Percentiles rank a stretch among this genome's conserved stretches.
These are phyloP conservation scores for Listronotus oregonensis DNA, from an alignment of 1,140 invertebrate genomes.

Conservation along the genomic window DNA sequence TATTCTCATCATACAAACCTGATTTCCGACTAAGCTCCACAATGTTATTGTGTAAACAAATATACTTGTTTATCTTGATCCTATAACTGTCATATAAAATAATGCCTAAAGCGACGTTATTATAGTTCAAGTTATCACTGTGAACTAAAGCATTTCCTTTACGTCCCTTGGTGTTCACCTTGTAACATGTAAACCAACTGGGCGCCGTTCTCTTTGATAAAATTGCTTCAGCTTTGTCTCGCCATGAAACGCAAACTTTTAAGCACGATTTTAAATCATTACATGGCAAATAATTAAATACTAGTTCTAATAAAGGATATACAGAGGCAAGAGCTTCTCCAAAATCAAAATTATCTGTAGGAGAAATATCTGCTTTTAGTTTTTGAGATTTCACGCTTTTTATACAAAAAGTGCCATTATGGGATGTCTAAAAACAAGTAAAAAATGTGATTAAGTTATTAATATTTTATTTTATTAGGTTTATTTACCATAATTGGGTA, in stretches of 20 bases:
- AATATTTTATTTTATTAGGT: no score
- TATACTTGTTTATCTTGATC: constrained; percentile 38
- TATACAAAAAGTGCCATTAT: constrained; percentile 31
- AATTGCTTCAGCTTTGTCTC: constrained; percentile 29
- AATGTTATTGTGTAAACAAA: constrained; percentile 41
- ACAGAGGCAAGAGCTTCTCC: constrained; percentile 39
- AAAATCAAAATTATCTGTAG: constrained; percentile 38
- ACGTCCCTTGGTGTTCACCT: constrained; percentile 10
- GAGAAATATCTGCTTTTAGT: constrained; percentile 8
- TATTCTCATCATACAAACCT: constrained; percentile 17
- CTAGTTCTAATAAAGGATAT: constrained; percentile 42
- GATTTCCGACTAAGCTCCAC: constrained; percentile 25
- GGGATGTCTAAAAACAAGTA: not conserved
- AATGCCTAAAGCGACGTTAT: constrained; percentile 40
- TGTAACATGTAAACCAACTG: constrained; percentile 45
- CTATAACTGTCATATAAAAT: constrained; percentile 41
- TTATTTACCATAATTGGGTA: no score
- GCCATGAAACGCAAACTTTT: constrained; percentile 40
- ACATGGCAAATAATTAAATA: constrained; percentile 42
- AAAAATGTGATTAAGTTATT: no score
- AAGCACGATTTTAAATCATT: constrained; percentile 39
- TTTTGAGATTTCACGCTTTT: constrained; percentile 28
- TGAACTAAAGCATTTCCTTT: constrained; percentile 32
- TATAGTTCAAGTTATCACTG: constrained; percentile 39
- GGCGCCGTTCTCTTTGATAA: constrained; percentile 35